Conservation (phyloP, 2,797 vertebrate genomes). For the Chiloscyllium punctatum region DNA sequence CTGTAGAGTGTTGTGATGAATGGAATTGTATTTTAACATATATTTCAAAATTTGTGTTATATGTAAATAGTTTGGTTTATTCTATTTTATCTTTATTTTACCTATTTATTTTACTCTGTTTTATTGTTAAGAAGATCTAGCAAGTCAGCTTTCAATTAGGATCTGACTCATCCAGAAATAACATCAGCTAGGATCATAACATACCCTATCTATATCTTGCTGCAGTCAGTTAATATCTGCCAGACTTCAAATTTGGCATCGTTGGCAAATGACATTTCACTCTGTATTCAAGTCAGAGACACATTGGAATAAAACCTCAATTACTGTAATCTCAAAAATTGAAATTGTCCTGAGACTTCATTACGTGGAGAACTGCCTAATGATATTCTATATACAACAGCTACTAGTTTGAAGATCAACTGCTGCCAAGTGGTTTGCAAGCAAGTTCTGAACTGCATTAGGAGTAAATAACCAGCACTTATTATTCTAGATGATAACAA, state of each 20-base stretch:
- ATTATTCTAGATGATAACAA: background rate
- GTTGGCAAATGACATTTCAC: background rate
- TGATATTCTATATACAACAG: background rate
- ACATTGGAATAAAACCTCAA: background rate
- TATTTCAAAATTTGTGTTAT: too few relatives aligned
- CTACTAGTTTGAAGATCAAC: background rate
- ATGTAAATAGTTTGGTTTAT: too few relatives aligned
- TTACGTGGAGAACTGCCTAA: background rate
- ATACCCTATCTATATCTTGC: too few relatives aligned
- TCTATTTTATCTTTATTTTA: too few relatives aligned
- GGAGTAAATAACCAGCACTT: background rate
- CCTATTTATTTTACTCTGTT: too few relatives aligned
- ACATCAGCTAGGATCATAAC: too few relatives aligned
- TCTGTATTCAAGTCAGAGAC: background rate
- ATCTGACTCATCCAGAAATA: too few relatives aligned
- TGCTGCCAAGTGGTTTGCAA: background rate
- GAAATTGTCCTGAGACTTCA: background rate
- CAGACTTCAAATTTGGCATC: background rate
- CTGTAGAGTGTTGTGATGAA: too few relatives aligned
- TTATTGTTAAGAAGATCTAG: too few relatives aligned
- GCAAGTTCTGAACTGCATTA: background rate
- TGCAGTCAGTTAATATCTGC: background rate
- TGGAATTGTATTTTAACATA: too few relatives aligned
- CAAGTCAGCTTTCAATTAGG: too few relatives aligned
- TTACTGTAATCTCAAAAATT: background rate